Percentiles rank a stretch among this genome's conserved stretches.
phyloP scores from a whole-genome alignment of 1,140 invertebrate species.

The Papilio machaon region DNA sequence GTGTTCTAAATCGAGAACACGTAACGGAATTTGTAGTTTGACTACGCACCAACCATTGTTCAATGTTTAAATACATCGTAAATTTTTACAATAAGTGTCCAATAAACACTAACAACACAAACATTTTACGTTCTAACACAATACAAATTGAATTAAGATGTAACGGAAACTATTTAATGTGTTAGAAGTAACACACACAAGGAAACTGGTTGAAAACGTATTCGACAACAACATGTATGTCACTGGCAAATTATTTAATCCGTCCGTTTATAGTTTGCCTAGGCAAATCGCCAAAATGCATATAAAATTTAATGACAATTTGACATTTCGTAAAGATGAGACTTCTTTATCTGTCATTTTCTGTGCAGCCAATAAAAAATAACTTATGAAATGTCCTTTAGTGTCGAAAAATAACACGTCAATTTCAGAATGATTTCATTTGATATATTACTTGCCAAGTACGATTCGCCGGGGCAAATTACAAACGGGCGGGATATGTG shows the following conservation, averaged over 20 bases:
- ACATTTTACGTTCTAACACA: conserved; percentile 19
- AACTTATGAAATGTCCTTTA: too few relatives aligned
- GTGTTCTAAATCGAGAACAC: neutral
- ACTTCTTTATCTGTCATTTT: too few relatives aligned
- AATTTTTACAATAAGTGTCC: neutral
- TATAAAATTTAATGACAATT: neutral
- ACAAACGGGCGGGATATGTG: neutral
- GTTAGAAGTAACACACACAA: neutral
- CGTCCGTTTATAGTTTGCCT: neutral
- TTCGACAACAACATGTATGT: conserved; percentile 43
- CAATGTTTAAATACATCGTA: conserved; percentile 3
- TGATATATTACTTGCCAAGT: neutral
- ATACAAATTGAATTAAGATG: conserved; percentile 21
- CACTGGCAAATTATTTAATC: neutral
- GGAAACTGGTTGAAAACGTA: conserved; percentile 52
- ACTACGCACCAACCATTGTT: neutral
- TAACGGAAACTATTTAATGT: conserved; percentile 4
- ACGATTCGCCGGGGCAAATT: neutral
- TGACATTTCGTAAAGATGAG: neutral
- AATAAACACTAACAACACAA: conserved; percentile 17
- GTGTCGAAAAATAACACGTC: too few relatives aligned
- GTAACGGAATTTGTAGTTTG: neutral
- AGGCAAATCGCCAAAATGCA: neutral
- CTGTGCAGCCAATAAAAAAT: too few relatives aligned
- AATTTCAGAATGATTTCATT: neutral